phyloP scores from a whole-genome alignment of 2,113 vertebrate genomes.

The Misgurnus anguillicaudatus region DNA sequence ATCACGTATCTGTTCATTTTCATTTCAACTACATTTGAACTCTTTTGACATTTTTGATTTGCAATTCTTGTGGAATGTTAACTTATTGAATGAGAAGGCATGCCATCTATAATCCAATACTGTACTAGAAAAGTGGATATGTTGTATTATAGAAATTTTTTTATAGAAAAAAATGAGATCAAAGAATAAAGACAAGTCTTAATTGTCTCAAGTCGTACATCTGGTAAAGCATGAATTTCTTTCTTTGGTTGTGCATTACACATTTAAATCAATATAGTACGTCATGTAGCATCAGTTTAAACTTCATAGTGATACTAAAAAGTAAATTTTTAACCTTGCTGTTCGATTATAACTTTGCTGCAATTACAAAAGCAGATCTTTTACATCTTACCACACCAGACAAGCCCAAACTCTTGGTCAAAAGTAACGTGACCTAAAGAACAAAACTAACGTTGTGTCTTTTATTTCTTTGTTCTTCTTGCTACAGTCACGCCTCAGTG shows the following conservation, averaged over 20 bases:
- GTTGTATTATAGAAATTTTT: slow-evolving; percentile 65
- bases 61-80: slow-evolving; percentile 9
- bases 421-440: background rate
- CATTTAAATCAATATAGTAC: background rate
- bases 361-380: background rate
- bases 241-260: background rate
- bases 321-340: background rate
- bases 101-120: slow-evolving; percentile 3
- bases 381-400: background rate
- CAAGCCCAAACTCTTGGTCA: background rate
- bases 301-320: too few relatives aligned
- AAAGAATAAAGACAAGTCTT: background rate
- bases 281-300: background rate
- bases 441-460: background rate
- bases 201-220: background rate
- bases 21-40: background rate
- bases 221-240: background rate
- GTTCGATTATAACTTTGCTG: background rate
- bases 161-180: background rate
- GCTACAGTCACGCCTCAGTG: slow-evolving; percentile 50
- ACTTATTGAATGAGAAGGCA: slow-evolving; percentile 24
- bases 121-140: slow-evolving; percentile 50
- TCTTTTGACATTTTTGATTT: slow-evolving; percentile 1
- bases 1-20: slow-evolving; percentile 6
- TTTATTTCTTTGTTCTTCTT: background rate